These are phyloP conservation scores for Oegoconia quadripuncta DNA, from an alignment of 2,888 invertebrate species.

Conservation along the genomic window DNA sequence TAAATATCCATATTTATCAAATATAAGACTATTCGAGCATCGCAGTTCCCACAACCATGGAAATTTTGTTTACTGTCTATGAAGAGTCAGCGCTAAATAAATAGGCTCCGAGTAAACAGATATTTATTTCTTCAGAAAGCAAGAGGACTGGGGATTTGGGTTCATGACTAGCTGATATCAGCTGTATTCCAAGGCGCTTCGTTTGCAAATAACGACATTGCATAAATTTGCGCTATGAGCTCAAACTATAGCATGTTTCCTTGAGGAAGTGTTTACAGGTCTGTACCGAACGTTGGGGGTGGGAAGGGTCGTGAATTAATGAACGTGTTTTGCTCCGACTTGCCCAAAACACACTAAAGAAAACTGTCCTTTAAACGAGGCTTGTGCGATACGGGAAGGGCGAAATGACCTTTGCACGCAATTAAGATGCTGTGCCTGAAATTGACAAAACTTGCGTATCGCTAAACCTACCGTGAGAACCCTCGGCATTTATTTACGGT, in stretches of 20 bases:
- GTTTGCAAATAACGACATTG: constrained; percentile 53
- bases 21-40: neutral
- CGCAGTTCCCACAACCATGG: constrained; percentile 1
- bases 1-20: too few species aligned
- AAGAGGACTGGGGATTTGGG: constrained; percentile 32
- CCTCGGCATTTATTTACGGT: constrained; percentile 11
- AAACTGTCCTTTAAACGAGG: constrained; percentile 13
- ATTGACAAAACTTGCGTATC: constrained; percentile 13
- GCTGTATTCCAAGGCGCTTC: constrained; percentile 45
- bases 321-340: constrained; percentile 21
- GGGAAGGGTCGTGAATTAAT: constrained; percentile 35
- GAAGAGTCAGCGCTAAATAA: constrained; percentile 39
- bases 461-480: constrained; percentile 2
- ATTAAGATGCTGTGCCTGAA: constrained; percentile 21
- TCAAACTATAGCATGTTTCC: constrained; percentile 29
- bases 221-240: constrained; percentile 47
- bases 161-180: constrained; percentile 67
- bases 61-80: constrained; percentile 28
- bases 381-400: constrained; percentile 8
- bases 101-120: constrained; percentile 40
- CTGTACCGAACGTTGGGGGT: constrained; percentile 26
- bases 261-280: constrained; percentile 32
- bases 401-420: constrained; percentile 18
- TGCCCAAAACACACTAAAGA: constrained; percentile 11
- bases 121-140: constrained; percentile 37